Evolutionary conservation across 2,113 vertebrate genomes (phyloP).

Genomic region (Hippolais icterina): DNA sequence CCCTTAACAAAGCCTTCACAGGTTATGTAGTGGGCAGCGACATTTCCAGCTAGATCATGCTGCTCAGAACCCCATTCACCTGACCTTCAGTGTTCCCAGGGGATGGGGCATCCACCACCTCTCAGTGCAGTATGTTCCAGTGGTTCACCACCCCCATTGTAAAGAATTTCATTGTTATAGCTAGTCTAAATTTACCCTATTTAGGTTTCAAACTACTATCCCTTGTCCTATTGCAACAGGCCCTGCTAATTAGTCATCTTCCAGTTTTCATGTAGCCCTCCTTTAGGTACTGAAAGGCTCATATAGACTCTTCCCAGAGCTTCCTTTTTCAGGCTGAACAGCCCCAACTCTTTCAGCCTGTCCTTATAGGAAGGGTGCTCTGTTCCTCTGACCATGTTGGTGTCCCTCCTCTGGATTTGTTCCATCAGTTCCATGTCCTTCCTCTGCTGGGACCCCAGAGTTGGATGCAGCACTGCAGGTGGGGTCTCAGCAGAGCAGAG

Average conservation of each 20-base stretch:
- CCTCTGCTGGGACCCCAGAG: background rate
- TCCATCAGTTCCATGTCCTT: background rate
- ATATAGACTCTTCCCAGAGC: background rate
- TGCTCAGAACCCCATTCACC: background rate
- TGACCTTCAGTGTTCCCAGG: background rate
- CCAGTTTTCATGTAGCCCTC: background rate
- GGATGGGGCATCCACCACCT: background rate
- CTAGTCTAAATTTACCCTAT: background rate
- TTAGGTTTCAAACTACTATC: background rate
- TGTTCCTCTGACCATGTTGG: background rate
- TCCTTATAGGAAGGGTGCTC: background rate
- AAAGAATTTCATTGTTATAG: background rate
- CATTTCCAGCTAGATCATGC: background rate
- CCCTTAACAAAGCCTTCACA: too few species aligned
- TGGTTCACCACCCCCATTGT: background rate
- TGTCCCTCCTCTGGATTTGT: fast-evolving
- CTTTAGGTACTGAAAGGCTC: background rate
- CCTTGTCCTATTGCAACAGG: background rate
- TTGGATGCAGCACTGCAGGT: background rate
- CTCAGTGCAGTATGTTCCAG: background rate
- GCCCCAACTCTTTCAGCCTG: background rate
- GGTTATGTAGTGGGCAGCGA: background rate
- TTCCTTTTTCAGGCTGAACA: background rate
- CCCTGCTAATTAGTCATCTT: background rate
- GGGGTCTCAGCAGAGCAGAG: background rate